Conservation (phyloP, 1,140 invertebrate species). For the Ptiloglossa arizonensis region DNA sequence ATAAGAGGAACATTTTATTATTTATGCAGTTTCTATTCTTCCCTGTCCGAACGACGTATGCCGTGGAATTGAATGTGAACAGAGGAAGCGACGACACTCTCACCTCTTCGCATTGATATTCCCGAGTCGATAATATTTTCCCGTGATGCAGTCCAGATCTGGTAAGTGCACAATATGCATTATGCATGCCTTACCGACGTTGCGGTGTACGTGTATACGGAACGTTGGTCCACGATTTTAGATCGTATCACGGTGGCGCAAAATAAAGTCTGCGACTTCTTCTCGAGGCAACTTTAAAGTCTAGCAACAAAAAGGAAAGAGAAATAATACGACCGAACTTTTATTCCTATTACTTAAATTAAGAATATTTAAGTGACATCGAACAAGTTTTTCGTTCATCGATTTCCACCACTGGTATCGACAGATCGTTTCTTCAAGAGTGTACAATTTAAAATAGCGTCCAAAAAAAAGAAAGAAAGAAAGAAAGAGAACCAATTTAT, state of each 20-base stretch:
- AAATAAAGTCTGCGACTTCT: background rate
- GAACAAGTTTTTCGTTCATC: too few relatives aligned
- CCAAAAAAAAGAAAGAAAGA: too few relatives aligned
- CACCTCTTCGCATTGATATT: constrained; percentile 39
- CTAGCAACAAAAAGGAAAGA: too few relatives aligned
- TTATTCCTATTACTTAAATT: too few relatives aligned
- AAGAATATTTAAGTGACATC: too few relatives aligned
- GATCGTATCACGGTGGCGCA: background rate
- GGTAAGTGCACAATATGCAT: constrained; percentile 59
- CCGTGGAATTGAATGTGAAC: constrained; percentile 29
- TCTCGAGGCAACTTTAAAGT: background rate
- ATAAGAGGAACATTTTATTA: constrained; percentile 4
- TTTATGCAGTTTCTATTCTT: constrained; percentile 17
- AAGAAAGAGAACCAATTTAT: too few relatives aligned
- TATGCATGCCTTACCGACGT: constrained; percentile 49
- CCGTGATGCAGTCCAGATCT: constrained; percentile 39
- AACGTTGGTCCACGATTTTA: constrained; percentile 19
- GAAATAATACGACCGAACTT: background rate
- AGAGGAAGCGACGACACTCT: constrained; percentile 13
- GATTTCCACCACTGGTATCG: too few relatives aligned
- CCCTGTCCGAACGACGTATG: background rate
- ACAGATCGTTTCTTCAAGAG: too few relatives aligned
- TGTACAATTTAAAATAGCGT: too few relatives aligned
- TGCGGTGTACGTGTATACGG: background rate
- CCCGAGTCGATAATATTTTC: constrained; percentile 46